These are phyloP conservation scores for Embiotoca jacksoni DNA, from an alignment of 2,113 vertebrate species.

Conservation along the genomic window DNA sequence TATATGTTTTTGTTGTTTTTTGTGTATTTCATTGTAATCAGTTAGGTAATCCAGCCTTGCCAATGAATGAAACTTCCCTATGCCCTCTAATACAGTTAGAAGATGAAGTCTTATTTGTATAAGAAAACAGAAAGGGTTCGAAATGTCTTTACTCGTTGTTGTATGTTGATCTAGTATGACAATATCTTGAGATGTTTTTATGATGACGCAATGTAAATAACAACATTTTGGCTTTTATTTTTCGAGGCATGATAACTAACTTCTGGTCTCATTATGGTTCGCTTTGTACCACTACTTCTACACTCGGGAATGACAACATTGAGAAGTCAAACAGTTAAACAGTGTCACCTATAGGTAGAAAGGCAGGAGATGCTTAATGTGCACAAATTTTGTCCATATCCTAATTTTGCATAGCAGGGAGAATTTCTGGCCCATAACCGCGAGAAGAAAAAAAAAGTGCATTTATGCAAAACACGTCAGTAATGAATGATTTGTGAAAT, in stretches of 20 bases:
- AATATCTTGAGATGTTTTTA: not conserved
- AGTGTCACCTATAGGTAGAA: constrained; percentile 61
- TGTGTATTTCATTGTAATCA: no score
- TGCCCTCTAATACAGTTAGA: no score
- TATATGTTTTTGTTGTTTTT: no score
- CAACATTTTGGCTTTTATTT: constrained; percentile 17
- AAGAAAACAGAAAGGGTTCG: not conserved
- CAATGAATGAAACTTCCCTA: no score
- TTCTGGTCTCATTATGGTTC: constrained; percentile 14
- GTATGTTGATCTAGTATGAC: not conserved
- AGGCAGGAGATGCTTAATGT: not conserved
- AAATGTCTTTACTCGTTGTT: not conserved
- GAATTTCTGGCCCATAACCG: not conserved
- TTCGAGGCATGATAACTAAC: not conserved
- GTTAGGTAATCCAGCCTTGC: no score
- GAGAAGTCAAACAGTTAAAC: constrained; percentile 37
- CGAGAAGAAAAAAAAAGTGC: not conserved
- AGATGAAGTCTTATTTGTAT: no score
- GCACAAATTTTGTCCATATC: not conserved
- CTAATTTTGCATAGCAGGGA: not conserved
- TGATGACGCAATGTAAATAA: not conserved
- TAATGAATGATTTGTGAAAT: not conserved
- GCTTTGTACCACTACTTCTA: not conserved
- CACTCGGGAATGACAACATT: constrained; percentile 29
- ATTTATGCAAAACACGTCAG: not conserved